Conservation (phyloP, 2,797 vertebrate species). For the Crenichthys baileyi region DNA sequence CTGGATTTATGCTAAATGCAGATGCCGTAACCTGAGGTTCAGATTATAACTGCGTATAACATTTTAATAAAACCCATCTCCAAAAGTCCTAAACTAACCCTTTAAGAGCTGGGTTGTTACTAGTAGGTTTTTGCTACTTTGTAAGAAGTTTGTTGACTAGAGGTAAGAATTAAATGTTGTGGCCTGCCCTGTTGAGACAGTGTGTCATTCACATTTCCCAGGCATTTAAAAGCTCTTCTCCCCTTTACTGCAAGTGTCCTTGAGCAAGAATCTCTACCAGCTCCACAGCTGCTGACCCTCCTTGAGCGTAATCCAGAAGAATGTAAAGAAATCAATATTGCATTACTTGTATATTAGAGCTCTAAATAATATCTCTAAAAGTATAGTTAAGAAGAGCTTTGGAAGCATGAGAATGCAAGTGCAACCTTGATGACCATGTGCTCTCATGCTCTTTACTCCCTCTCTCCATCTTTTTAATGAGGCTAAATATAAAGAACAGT, state of each 20-base stretch:
- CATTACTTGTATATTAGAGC: slow-evolving; percentile 21
- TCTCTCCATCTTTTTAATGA: slow-evolving; percentile 21
- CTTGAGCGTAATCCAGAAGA: slow-evolving; percentile 28
- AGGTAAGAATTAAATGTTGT: slow-evolving; percentile 5
- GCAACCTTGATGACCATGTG: slow-evolving; percentile 23
- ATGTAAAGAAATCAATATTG: slow-evolving; percentile 31
- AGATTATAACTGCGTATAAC: not conserved
- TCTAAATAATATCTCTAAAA: slow-evolving; percentile 29
- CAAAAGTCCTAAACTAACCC: not conserved
- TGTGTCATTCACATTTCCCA: slow-evolving; percentile 7
- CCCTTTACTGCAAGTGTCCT: slow-evolving; percentile 58
- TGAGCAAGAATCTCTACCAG: slow-evolving; percentile 54
- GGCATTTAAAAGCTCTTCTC: slow-evolving; percentile 6
- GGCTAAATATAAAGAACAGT: slow-evolving; percentile 16
- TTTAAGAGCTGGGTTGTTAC: slow-evolving; percentile 38
- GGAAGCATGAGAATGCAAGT: slow-evolving; percentile 25
- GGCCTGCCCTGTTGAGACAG: slow-evolving; percentile 21
- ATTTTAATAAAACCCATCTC: not conserved
- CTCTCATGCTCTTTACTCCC: slow-evolving; percentile 13
- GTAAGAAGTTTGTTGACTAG: slow-evolving; percentile 33
- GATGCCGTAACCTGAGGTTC: not conserved
- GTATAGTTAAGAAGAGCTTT: slow-evolving; percentile 26
- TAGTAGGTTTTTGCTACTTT: slow-evolving; percentile 34
- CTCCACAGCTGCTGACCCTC: slow-evolving; percentile 30
- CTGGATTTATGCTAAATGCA: not conserved